Evolutionary conservation across 2,797 vertebrate species (phyloP).

Genomic region (Melanotaenia boesemani): DNA sequence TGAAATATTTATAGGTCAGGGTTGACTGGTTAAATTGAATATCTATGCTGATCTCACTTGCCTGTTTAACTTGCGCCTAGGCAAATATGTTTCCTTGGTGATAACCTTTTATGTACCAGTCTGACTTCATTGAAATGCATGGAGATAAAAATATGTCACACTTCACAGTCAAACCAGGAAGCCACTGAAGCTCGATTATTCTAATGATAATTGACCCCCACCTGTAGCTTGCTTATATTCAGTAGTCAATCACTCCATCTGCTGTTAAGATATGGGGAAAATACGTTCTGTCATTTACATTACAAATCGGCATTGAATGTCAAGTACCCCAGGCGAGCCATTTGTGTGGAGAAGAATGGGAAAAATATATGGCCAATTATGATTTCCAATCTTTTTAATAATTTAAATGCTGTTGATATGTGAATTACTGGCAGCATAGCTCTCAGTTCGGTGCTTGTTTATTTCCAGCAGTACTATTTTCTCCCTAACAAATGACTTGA

Average conservation of each 20-base stretch:
- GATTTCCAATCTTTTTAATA: conserved; percentile 88
- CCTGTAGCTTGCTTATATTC: conserved; percentile 96
- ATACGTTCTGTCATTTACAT: conserved; percentile 97
- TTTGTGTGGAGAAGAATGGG: conserved; percentile 86
- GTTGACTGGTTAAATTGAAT: conserved; percentile 99
- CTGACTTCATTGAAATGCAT: conserved; percentile 99
- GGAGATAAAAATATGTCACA: conserved; percentile 99
- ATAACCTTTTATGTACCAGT: conserved; percentile 99
- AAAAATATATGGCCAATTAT: conserved; percentile 94
- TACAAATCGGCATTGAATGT: conserved; percentile 97
- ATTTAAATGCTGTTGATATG: conserved; percentile 87
- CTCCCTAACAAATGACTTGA: conserved; percentile 83
- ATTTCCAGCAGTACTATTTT: conserved; percentile 75
- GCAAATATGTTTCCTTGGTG: conserved; percentile 99
- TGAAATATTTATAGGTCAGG: conserved; percentile 99
- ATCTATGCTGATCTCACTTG: conserved; percentile 99
- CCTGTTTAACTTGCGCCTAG: conserved; percentile 99
- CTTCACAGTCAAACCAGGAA: conserved; percentile 91
- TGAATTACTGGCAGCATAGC: conserved; percentile 81
- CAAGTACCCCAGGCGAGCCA: conserved; percentile 89
- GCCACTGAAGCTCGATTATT: conserved; percentile 95
- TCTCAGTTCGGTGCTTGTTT: conserved; percentile 73
- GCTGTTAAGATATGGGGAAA: conserved; percentile 96
- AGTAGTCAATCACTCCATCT: conserved; percentile 98
- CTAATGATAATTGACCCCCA: conserved; percentile 99